Evolutionary conservation across 2,888 invertebrate species (phyloP).

Genomic region (Caenorhabditis panamensis): DNA sequence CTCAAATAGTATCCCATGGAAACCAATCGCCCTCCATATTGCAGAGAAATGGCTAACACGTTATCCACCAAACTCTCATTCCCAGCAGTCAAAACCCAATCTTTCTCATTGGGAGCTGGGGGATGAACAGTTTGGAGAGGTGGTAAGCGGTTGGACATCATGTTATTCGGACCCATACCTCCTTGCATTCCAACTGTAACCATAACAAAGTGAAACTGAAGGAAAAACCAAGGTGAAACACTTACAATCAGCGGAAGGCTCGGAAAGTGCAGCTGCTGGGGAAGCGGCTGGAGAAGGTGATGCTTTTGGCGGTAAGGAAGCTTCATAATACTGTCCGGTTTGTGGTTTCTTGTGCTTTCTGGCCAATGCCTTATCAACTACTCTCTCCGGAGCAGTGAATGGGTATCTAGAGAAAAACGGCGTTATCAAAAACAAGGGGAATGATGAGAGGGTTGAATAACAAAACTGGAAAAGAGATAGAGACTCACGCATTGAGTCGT

Average conservation of each 20-base stretch:
- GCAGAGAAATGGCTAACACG: slow-evolving; percentile 75
- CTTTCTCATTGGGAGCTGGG: slow-evolving; percentile 76
- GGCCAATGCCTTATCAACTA: slow-evolving; percentile 60
- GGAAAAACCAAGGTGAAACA: neutral
- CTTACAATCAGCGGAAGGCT: slow-evolving; percentile 50
- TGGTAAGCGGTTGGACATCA: slow-evolving; percentile 40
- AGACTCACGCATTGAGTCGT: slow-evolving; percentile 43
- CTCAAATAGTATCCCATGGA: slow-evolving; percentile 77
- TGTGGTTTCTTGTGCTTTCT: slow-evolving; percentile 59
- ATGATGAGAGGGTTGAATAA: no score
- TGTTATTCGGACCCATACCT: slow-evolving; percentile 32
- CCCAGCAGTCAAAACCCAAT: slow-evolving; percentile 79
- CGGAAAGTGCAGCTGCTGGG: slow-evolving; percentile 26
- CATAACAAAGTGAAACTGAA: neutral
- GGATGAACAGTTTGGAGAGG: slow-evolving; percentile 76
- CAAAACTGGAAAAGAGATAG: neutral
- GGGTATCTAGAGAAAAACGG: slow-evolving; percentile 54
- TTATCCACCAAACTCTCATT: slow-evolving; percentile 78
- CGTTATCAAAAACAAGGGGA: no score
- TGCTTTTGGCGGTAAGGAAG: slow-evolving; percentile 14
- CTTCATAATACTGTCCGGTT: slow-evolving; percentile 16
- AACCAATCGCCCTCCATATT: slow-evolving; percentile 76
- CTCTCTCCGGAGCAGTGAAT: slow-evolving; percentile 69
- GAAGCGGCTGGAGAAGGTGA: no score
- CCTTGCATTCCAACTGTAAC: slow-evolving; percentile 39